A percentile compares a stretch with the other conserved stretches of the same genome.
phyloP scores from a whole-genome alignment of 2,113 vertebrate species.

The Cyprinodon variegatus region DNA sequence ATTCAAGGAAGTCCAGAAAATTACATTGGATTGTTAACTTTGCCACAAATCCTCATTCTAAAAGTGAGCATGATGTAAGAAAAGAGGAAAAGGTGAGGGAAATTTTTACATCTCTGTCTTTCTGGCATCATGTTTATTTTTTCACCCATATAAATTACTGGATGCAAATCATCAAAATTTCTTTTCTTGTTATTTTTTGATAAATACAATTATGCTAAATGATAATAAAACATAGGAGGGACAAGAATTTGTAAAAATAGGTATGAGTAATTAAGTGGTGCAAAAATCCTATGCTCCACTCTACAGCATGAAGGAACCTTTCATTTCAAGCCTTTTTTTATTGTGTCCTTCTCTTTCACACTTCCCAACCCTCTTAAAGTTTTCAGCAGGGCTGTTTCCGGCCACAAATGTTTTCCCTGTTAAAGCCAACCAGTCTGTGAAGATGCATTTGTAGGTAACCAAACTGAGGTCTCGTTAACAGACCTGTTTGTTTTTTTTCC shows the following conservation, averaged over 20 bases:
- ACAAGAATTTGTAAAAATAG: background rate
- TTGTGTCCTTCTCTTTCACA: background rate
- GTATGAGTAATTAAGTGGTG: background rate
- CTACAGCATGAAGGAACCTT: background rate
- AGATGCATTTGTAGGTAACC: background rate
- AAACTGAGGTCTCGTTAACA: background rate
- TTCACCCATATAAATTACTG: background rate
- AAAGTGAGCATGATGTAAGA: background rate
- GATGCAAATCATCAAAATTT: background rate
- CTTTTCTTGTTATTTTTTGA: background rate
- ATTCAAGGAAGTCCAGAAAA: too few relatives aligned
- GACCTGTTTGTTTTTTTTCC: background rate
- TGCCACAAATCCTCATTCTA: too few relatives aligned
- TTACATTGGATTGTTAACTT: too few relatives aligned
- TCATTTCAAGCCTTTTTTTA: background rate
- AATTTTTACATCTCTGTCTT: too few relatives aligned
- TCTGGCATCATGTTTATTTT: background rate
- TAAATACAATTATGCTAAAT: background rate
- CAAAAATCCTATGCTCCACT: background rate
- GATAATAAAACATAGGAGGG: background rate
- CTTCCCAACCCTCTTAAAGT: background rate
- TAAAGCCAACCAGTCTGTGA: background rate
- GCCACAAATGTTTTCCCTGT: background rate
- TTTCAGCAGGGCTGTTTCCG: background rate
- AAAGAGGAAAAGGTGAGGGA: background rate